Conservation (phyloP, 1,140 invertebrate genomes). For the Prorops nasuta region DNA sequence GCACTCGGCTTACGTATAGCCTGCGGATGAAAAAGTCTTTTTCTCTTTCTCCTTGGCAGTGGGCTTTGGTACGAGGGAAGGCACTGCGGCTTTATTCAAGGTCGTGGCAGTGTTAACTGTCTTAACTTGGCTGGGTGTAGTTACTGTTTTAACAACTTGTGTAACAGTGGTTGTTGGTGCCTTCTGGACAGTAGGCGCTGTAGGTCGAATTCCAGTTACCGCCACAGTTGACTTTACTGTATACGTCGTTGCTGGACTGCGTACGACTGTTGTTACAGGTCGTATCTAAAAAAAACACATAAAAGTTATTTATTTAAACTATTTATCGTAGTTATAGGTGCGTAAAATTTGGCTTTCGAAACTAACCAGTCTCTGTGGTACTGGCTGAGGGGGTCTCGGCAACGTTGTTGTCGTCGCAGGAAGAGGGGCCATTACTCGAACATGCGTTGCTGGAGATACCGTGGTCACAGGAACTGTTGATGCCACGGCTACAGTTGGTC, state of each 20-base stretch:
- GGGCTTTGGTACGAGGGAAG: conserved; percentile 53
- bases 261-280: conserved; percentile 38
- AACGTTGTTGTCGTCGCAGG: conserved; percentile 45
- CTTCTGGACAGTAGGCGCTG: conserved; percentile 41
- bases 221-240: conserved; percentile 45
- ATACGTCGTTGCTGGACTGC: conserved; percentile 40
- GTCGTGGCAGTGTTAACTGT: conserved; percentile 44
- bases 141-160: conserved; percentile 40
- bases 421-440: conserved; percentile 60
- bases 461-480: conserved; percentile 39
- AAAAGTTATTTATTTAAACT: background rate
- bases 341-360: background rate
- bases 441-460: conserved; percentile 53
- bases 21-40: conserved; percentile 60
- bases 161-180: conserved; percentile 27
- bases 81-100: conserved; percentile 53
- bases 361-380: conserved; percentile 54
- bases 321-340: conserved; percentile 1
- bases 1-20: conserved; percentile 58
- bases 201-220: conserved; percentile 38
- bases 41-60: conserved; percentile 66
- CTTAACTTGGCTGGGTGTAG: conserved; percentile 41
- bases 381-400: conserved; percentile 47
- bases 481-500: conserved; percentile 40
- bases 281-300: conserved; percentile 19